Base-by-base conservation (phyloP, 2,797 vertebrate species). In the Acanthornis magna region DNA sequence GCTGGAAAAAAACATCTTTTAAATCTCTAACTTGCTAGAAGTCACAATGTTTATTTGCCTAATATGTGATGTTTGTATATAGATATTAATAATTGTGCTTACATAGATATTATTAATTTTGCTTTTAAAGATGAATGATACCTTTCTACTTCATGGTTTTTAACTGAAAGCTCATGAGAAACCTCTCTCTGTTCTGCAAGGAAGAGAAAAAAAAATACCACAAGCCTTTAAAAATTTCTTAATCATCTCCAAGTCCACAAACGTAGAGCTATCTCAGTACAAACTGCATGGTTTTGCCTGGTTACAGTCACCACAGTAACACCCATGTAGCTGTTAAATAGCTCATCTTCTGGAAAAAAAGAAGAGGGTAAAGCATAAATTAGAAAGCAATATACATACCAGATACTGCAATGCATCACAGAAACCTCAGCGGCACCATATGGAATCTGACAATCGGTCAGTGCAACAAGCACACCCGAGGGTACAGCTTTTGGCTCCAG, bases 281-380 rank as follows among this genome's bases (percentile, higher is more conserved):
- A 3, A 92, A 90, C 73, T 43, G 45, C 36, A 47, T 36, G 66
- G 4, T 88, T 95, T 88, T 96, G 92, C 93, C 62, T 96, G 79
- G 92, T 89, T 96, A 96, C 91, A 88, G 89, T 94, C 92, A 84
- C 85, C 85, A 94, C 91, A 93, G 94, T 93, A 95, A 96, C 89
- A 66, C 48, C 38, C 76, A 18, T 90, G 66, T 53, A 78, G 75
- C 84, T 91, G 89, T 62, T 91, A 77, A 87, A 91, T 60, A 79
- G 72, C 89, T 88, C 82, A 57, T 91, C 48, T 83, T 55, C 75
- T 76, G 55, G 38, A 36, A 80, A 34, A 85, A 61, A 61, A 48
- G 54, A 77, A 47, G 32, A 65, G 62, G 27, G 34, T 47, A 75
- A 95, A 84, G 74, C 71, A 88, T 66, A 93, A 84, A 88, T 88